phyloP scores from a whole-genome alignment of 1,140 invertebrate species.

The Pomacea maculata region DNA sequence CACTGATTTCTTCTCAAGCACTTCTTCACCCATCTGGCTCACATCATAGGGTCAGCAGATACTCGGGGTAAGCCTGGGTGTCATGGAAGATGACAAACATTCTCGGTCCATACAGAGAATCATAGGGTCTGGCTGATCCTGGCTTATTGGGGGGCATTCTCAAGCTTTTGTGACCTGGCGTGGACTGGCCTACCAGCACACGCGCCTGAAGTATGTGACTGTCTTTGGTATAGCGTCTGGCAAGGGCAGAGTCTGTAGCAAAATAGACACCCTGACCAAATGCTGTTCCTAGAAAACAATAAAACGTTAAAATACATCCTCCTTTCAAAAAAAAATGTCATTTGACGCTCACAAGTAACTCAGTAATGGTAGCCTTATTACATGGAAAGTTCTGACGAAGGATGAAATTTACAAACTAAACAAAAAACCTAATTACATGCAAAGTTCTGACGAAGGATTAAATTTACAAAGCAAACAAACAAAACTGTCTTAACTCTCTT shows the following conservation, averaged over 20 bases:
- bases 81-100: slow-evolving; percentile 55
- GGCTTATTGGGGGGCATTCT: slow-evolving; percentile 38
- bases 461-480: no score
- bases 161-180: slow-evolving; percentile 26
- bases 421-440: no score
- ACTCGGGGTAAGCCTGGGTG: slow-evolving; percentile 51
- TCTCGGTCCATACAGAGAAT: slow-evolving; percentile 42
- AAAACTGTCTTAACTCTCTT: no score
- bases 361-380: no score
- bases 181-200: slow-evolving; percentile 45
- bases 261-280: slow-evolving; percentile 47
- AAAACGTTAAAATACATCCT: no score
- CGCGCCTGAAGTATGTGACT: slow-evolving; percentile 35
- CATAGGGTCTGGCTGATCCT: slow-evolving; percentile 27
- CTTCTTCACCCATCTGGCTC: no score
- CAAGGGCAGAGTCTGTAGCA: slow-evolving; percentile 34
- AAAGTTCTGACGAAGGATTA: no score
- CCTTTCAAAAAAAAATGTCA: no score
- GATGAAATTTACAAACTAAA: no score
- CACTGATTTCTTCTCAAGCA: no score
- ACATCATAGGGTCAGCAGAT: slow-evolving; percentile 36
- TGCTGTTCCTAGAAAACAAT: slow-evolving; percentile 27
- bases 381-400: no score
- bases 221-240: slow-evolving; percentile 34
- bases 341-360: no score